A percentile compares a stretch with the other conserved stretches of the same genome.
These are phyloP conservation scores for Lepus europaeus DNA, from an alignment of 2,113 vertebrate species.

Conservation along the genomic window DNA sequence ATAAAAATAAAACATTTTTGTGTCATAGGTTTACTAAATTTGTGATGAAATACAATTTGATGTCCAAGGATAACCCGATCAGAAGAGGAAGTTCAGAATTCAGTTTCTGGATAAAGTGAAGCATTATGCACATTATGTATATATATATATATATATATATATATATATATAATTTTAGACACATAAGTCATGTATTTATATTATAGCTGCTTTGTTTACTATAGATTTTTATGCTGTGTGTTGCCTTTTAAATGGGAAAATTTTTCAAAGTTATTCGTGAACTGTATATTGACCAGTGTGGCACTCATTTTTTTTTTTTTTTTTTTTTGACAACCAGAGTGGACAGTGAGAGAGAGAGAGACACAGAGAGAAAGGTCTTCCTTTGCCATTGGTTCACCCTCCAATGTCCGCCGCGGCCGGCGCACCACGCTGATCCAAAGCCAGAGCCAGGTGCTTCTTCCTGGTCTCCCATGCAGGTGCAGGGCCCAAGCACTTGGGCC, in stretches of 20 bases:
- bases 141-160: conserved; percentile 86
- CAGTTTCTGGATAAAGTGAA: conserved; percentile 96
- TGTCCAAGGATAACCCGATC: conserved; percentile 92
- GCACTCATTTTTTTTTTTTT: conserved; percentile 84
- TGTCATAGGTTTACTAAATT: too few relatives aligned
- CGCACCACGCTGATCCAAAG: too few relatives aligned
- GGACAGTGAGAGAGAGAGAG: too few relatives aligned
- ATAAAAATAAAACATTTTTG: too few relatives aligned
- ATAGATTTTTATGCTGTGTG: conserved; percentile 89
- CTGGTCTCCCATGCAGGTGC: too few relatives aligned
- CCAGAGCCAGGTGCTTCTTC: too few relatives aligned
- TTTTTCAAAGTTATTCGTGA: conserved; percentile 95
- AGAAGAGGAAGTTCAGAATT: conserved; percentile 98
- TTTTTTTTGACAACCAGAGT: too few relatives aligned
- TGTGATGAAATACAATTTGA: too few relatives aligned
- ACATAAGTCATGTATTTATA: conserved; percentile 89
- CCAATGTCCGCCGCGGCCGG: too few relatives aligned
- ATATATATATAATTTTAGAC: conserved; percentile 91
- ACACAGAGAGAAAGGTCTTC: too few relatives aligned
- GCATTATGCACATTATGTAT: conserved; percentile 90
- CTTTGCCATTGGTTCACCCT: too few relatives aligned
- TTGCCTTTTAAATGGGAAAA: conserved; percentile 90
- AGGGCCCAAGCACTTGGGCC: too few relatives aligned
- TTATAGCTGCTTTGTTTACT: conserved; percentile 87
- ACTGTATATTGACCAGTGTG: conserved; percentile 90